A percentile compares a stretch with the other conserved stretches of the same genome.
Conservation (phyloP, 1,140 invertebrate genomes). For the Eumaeus atala region DNA sequence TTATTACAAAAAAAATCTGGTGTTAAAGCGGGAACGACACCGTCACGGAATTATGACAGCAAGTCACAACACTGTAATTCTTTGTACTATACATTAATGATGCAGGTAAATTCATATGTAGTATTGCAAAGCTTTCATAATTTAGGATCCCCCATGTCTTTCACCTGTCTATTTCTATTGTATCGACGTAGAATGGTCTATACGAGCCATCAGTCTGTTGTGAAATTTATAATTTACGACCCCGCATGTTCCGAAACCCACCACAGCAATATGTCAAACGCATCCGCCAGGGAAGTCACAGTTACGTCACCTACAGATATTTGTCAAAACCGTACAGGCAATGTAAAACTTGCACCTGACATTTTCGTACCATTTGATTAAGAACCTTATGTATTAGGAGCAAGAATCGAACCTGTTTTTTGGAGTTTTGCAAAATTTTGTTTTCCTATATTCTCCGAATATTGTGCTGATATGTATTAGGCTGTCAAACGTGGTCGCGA, state of each 20-base stretch:
- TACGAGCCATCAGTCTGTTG: conserved; percentile 15
- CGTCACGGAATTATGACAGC: too few relatives aligned
- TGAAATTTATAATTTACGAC: conserved; percentile 49
- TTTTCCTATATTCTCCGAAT: conserved; percentile 35
- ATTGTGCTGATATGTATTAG: conserved; percentile 54
- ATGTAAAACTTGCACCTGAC: conserved; percentile 24
- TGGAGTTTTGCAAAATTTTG: conserved; percentile 11
- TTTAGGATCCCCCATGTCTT: too few relatives aligned
- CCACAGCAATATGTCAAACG: conserved; percentile 67
- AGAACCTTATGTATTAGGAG: conserved; percentile 22
- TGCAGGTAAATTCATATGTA: too few relatives aligned
- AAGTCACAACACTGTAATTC: too few relatives aligned
- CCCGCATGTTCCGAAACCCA: conserved; percentile 54
- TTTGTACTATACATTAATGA: too few relatives aligned
- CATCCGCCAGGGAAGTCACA: conserved; percentile 59
- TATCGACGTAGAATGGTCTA: too few relatives aligned
- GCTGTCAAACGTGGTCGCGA: conserved; percentile 49
- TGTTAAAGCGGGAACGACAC: too few relatives aligned
- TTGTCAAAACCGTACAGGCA: conserved; percentile 61
- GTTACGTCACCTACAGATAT: conserved; percentile 66
- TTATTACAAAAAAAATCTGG: too few relatives aligned
- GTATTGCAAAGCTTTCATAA: too few relatives aligned
- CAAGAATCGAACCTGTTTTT: conserved; percentile 15
- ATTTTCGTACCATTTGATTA: conserved; percentile 14
- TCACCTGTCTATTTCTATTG: too few relatives aligned